Conservation (phyloP, 2,113 vertebrate species). For the Pterocles orientalis region DNA sequence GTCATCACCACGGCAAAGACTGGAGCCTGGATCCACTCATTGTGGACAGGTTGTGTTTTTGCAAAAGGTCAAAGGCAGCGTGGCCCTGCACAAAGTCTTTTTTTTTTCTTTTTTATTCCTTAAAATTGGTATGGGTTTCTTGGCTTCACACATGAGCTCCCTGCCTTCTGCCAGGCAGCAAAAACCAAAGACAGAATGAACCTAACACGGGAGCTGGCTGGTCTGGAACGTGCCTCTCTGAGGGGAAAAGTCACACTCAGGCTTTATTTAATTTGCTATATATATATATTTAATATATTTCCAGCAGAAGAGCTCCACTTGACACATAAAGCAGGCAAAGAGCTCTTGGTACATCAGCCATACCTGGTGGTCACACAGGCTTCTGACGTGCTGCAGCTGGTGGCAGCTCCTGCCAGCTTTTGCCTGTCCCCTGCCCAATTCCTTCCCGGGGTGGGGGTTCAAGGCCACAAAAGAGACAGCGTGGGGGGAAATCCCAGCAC, state of each 20-base stretch:
- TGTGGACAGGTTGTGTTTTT: neutral
- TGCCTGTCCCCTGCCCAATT: neutral
- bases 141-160: neutral
- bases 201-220: neutral
- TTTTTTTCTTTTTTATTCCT: neutral
- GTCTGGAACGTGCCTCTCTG: neutral
- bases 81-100: neutral
- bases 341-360: neutral
- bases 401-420: neutral
- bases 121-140: neutral
- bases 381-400: neutral
- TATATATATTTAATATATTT: neutral
- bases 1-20: neutral
- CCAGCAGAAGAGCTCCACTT: neutral
- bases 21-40: neutral
- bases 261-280: neutral
- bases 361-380: rapidly evolving
- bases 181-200: neutral
- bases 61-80: rapidly evolving
- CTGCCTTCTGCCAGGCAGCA: neutral
- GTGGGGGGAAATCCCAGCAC: neutral
- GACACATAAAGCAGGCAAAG: neutral
- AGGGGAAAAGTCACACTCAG: neutral
- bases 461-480: neutral
- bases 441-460: neutral